Evolutionary conservation across 2,888 invertebrate species (phyloP).

Genomic region (Xanthia togata): DNA sequence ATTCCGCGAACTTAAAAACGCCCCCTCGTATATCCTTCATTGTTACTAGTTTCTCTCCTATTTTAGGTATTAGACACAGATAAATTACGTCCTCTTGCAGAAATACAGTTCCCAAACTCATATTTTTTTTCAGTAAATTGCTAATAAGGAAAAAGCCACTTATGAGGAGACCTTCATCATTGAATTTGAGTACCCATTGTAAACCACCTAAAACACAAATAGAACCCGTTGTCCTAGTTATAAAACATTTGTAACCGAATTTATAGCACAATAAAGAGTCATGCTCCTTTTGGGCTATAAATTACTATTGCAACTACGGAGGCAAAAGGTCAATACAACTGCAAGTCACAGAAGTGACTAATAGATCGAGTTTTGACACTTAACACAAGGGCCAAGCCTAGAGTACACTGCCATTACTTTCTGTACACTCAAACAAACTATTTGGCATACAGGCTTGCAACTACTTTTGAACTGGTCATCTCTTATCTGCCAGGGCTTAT

Average conservation of each 20-base stretch:
- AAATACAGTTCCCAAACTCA: background rate
- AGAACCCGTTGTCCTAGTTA: slow-evolving; percentile 12
- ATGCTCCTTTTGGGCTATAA: too few species aligned
- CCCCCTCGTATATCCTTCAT: slow-evolving; percentile 1
- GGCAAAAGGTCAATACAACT: slow-evolving; percentile 64
- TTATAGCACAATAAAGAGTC: slow-evolving; percentile 39
- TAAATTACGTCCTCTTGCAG: background rate
- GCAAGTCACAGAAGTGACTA: slow-evolving; percentile 66
- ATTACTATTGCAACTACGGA: slow-evolving; percentile 45
- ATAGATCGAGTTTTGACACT: slow-evolving; percentile 71
- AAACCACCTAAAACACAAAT: slow-evolving; percentile 17
- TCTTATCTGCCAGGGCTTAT: too few species aligned
- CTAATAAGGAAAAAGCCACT: background rate
- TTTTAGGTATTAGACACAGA: background rate
- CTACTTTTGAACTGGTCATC: too few species aligned
- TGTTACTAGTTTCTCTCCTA: background rate
- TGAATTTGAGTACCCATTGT: background rate
- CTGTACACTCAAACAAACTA: background rate
- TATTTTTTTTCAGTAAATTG: background rate
- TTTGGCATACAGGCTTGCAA: background rate
- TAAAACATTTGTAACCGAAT: slow-evolving; percentile 44
- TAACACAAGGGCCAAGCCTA: slow-evolving; percentile 39
- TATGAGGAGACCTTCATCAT: background rate
- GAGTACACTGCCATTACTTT: slow-evolving; percentile 33
- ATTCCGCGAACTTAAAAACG: too few species aligned